A percentile compares a stretch with the other conserved stretches of the same genome.
These are phyloP conservation scores for Elmis aenea DNA, from an alignment of 2,888 invertebrate species.

Conservation along the genomic window DNA sequence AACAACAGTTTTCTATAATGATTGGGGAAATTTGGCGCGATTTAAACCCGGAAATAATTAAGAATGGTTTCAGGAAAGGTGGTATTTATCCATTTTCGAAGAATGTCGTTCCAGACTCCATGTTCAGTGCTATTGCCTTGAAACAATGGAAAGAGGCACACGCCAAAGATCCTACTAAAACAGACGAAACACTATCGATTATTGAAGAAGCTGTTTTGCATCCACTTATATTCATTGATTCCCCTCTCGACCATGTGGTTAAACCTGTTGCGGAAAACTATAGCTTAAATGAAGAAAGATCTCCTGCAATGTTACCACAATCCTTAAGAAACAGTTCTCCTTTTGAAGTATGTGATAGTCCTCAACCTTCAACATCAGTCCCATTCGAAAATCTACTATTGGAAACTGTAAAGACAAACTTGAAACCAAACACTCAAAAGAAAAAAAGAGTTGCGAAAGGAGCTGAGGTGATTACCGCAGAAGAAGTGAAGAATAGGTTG, in stretches of 20 bases:
- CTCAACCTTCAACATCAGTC: no score
- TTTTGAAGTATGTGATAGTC: no score
- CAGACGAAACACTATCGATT: not conserved
- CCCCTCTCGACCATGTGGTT: no score
- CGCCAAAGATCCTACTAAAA: not conserved
- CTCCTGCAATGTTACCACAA: no score
- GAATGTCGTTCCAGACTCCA: not conserved
- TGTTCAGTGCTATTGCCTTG: not conserved
- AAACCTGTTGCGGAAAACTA: no score
- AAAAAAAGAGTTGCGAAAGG: no score
- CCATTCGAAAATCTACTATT: not conserved
- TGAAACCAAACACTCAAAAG: not conserved
- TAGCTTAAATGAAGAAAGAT: no score
- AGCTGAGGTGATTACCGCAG: no score
- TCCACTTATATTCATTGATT: not conserved
- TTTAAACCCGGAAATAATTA: slow-evolving; percentile 9
- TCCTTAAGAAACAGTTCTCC: no score
- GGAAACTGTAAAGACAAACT: not conserved
- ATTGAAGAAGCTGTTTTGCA: not conserved
- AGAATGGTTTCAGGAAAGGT: slow-evolving; percentile 18
- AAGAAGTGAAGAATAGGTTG: no score
- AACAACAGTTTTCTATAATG: slow-evolving; percentile 19
- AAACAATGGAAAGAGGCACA: not conserved
- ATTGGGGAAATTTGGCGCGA: slow-evolving; percentile 14
- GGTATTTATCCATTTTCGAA: slow-evolving; percentile 9